phyloP scores from a whole-genome alignment of 2,113 vertebrate genomes.

The Paedocypris sp. region DNA sequence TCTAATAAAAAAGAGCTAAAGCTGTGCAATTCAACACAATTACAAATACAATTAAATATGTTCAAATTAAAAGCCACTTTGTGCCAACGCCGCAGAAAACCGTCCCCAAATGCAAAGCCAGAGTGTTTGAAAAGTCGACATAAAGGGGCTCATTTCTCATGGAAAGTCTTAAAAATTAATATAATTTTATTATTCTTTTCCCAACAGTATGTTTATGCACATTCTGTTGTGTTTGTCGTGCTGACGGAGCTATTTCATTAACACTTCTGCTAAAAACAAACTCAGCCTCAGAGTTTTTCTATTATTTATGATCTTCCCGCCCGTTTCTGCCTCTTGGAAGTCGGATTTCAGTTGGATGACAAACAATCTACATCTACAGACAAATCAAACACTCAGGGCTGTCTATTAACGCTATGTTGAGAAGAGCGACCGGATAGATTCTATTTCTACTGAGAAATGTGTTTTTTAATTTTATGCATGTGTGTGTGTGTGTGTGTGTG shows the following conservation, averaged over 20 bases:
- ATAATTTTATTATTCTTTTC: conserved; percentile 40
- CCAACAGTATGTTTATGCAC: conserved; percentile 36
- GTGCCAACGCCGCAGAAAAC: not conserved
- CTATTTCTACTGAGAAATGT: not conserved
- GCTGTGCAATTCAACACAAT: not conserved
- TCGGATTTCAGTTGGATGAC: conserved; percentile 41
- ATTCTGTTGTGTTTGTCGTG: conserved; percentile 37
- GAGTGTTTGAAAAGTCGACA: conserved; percentile 20
- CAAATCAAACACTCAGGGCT: conserved; percentile 52
- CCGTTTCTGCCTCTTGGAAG: conserved; percentile 18
- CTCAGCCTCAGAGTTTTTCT: conserved; percentile 40
- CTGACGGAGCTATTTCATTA: conserved; percentile 15
- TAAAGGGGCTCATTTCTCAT: conserved; percentile 26
- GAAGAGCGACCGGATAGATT: not conserved
- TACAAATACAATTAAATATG: not conserved
- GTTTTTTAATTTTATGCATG: too few species aligned
- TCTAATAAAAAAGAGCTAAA: not conserved
- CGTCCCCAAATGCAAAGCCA: conserved; percentile 31
- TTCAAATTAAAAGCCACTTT: conserved; percentile 17
- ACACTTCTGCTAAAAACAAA: conserved; percentile 47
- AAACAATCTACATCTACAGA: conserved; percentile 39
- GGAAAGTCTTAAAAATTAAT: conserved; percentile 32
- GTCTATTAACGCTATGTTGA: conserved; percentile 49
- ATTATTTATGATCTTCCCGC: conserved; percentile 52
- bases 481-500: too few species aligned